phyloP scores from a whole-genome alignment of 2,888 invertebrate genomes.

The Drosophila tripunctata region DNA sequence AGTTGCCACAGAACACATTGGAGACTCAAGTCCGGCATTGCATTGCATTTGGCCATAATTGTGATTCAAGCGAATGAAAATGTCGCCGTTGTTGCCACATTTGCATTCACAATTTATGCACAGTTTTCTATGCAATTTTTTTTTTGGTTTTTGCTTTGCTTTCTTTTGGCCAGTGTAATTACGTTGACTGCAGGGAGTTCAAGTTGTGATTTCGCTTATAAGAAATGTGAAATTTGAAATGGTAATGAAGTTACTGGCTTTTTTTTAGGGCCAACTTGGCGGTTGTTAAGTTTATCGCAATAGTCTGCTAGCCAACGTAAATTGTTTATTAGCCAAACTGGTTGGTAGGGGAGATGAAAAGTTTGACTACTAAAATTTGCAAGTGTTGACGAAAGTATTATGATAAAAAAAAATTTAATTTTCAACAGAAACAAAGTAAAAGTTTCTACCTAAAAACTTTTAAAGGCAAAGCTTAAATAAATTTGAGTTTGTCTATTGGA shows the following conservation, averaged over 20 bases:
- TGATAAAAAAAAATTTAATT: too few species aligned
- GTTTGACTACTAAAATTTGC: neutral
- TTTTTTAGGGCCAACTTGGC: conserved; percentile 24
- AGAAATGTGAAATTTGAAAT: conserved; percentile 69
- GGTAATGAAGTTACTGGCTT: conserved; percentile 64
- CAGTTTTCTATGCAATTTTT: conserved; percentile 30
- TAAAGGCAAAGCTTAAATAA: too few species aligned
- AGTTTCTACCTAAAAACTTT: too few species aligned
- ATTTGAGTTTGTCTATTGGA: too few species aligned
- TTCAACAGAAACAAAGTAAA: too few species aligned
- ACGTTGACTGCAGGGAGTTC: conserved; percentile 36
- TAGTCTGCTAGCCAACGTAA: conserved; percentile 40
- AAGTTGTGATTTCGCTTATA: conserved; percentile 45
- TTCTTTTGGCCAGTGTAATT: conserved; percentile 45
- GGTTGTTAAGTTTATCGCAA: conserved; percentile 30
- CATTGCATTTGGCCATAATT: conserved; percentile 33
- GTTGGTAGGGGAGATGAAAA: neutral
- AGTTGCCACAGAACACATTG: conserved; percentile 10
- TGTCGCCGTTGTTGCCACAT: conserved; percentile 27
- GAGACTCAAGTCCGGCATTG: conserved; percentile 17
- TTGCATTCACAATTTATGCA: conserved; percentile 71
- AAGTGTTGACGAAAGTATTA: neutral
- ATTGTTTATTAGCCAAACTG: conserved; percentile 55
- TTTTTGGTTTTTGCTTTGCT: conserved; percentile 14
- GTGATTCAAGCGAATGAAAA: conserved; percentile 13